A percentile compares a stretch with the other conserved stretches of the same genome.
phyloP scores from a whole-genome alignment of 2,888 invertebrate genomes.

The Pseudanteris insignis region DNA sequence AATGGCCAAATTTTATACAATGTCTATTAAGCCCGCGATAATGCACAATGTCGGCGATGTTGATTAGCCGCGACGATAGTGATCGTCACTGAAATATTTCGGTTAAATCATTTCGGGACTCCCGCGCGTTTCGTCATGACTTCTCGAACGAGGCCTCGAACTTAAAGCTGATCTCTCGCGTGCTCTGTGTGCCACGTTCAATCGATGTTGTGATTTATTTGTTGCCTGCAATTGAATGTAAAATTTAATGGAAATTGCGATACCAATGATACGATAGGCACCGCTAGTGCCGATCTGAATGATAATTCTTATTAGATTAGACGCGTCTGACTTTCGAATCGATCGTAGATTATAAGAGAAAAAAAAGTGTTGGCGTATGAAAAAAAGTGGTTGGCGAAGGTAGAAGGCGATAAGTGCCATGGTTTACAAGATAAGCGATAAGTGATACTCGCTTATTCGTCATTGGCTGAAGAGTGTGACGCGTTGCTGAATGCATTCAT shows the following conservation, averaged over 20 bases:
- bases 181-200: constrained; percentile 9
- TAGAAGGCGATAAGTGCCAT: not conserved
- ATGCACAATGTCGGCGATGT: constrained; percentile 20
- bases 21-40: constrained; percentile 29
- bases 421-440: constrained; percentile 6
- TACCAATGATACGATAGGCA: constrained; percentile 11
- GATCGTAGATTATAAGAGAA: constrained; percentile 1
- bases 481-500: constrained; percentile 15
- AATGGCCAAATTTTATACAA: constrained; percentile 43
- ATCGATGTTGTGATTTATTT: constrained; percentile 25
- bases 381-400: not conserved
- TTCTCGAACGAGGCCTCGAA: constrained; percentile 16
- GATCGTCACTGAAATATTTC: constrained; percentile 17
- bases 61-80: constrained; percentile 20
- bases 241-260: constrained; percentile 14
- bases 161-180: constrained; percentile 33
- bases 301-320: not conserved
- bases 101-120: too few relatives aligned
- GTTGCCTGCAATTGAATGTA: constrained; percentile 4
- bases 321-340: constrained; percentile 14
- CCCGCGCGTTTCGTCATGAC: not conserved
- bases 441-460: constrained; percentile 21
- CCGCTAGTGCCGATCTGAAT: not conserved
- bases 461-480: constrained; percentile 4
- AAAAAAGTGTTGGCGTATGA: not conserved